These are phyloP conservation scores for Epinotia ramella DNA, from an alignment of 2,888 invertebrate species.

Conservation along the genomic window DNA sequence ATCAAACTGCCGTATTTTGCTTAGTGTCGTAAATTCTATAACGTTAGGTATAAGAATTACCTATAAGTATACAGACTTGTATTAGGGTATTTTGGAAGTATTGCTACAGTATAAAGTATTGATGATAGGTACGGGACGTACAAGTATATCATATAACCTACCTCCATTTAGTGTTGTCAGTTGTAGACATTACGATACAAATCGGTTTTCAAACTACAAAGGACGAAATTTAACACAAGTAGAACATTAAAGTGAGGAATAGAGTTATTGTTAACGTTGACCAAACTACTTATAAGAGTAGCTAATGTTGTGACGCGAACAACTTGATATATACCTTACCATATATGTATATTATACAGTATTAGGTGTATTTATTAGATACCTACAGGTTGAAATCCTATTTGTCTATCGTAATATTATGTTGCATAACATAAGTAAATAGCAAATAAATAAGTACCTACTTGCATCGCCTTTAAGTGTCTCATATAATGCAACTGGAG, in stretches of 20 bases:
- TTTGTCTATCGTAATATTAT: neutral
- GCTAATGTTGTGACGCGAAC: conserved; percentile 51
- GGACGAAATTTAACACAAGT: neutral
- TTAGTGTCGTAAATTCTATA: neutral
- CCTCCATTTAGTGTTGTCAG: neutral
- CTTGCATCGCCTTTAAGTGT: neutral
- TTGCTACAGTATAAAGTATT: neutral
- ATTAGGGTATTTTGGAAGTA: neutral
- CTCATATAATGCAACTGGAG: neutral
- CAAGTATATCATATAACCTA: neutral
- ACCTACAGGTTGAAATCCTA: neutral
- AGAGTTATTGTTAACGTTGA: conserved; percentile 12
- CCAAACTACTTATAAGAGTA: conserved; percentile 43
- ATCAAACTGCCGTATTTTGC: neutral
- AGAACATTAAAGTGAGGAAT: neutral
- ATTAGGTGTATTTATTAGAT: neutral
- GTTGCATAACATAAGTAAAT: neutral
- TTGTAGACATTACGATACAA: neutral
- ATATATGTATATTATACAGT: no score
- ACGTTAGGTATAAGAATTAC: neutral
- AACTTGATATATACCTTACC: neutral
- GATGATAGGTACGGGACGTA: neutral
- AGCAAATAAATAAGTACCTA: neutral
- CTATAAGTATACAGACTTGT: neutral
- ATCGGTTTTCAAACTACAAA: neutral